Evolutionary conservation across 1,140 invertebrate species (phyloP).

Genomic region (Bombus confusus): DNA sequence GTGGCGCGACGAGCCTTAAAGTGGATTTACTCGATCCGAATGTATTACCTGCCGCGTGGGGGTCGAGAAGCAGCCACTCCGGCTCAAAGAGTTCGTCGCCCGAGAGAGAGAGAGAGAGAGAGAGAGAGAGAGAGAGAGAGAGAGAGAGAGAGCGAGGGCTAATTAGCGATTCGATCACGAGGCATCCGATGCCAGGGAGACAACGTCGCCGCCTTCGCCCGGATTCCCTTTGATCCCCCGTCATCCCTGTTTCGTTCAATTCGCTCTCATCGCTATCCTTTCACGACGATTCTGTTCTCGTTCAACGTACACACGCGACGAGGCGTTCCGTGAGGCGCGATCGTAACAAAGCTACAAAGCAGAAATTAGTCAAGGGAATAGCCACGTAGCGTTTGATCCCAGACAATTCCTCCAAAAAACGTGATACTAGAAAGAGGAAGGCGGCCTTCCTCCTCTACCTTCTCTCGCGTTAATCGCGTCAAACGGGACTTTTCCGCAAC

Average conservation of each 20-base stretch:
- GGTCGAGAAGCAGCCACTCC: conserved; percentile 47
- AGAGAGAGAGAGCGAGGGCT: conserved; percentile 44
- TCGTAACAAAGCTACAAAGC: conserved; percentile 44
- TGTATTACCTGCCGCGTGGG: conserved; percentile 54
- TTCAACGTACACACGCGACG: conserved; percentile 13
- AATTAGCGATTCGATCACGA: conserved; percentile 68
- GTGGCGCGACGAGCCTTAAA: conserved; percentile 56
- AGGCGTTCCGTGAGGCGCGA: conserved; percentile 17
- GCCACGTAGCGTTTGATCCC: background rate
- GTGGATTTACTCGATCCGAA: conserved; percentile 68
- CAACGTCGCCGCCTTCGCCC: conserved; percentile 58
- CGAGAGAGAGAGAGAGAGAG: conserved; percentile 46
- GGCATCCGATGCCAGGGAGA: conserved; percentile 58
- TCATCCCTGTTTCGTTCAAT: conserved; percentile 61
- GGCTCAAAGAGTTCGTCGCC: conserved; percentile 57
- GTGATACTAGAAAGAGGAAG: background rate
- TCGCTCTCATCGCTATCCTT: conserved; percentile 42
- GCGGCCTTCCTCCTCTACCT: too few relatives aligned
- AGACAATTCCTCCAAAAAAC: conserved; percentile 14
- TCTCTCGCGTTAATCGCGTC: conserved; percentile 10
- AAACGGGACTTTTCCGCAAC: background rate
- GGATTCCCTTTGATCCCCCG: conserved; percentile 61
- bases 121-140: too few relatives aligned
- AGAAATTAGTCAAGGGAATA: conserved; percentile 23
- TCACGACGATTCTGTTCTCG: background rate